Evolutionary conservation across 1,140 invertebrate species (phyloP), one percentile per base, ranked within the genome.

Genomic region (Drosophila pectinifera): DNA sequence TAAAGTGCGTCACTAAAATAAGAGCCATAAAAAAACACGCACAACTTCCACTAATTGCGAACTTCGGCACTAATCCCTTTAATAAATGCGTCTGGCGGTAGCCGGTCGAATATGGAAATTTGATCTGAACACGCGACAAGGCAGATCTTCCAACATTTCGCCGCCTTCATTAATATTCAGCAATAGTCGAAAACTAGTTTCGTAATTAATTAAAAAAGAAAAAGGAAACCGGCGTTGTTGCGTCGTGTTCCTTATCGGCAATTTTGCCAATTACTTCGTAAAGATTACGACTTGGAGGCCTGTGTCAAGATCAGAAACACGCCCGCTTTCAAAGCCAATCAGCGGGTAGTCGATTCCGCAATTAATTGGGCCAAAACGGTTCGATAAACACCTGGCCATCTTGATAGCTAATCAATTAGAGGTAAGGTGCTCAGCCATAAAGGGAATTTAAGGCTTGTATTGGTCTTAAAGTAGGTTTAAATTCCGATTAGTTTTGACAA

Each of bases 231-330:
- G 49, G 31, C 55, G 36, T 42, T 62, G 28, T 24, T 28, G 39
- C 20, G 22, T 20, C 16, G 61, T 34, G 18, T 45, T 57, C 59
- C 57, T 67, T 75, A 76, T 75, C 72, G 54, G 13, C 43, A 54
- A 65, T 67, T 75, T 72, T 53, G 45, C 45, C 73, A 76, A 76
- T 76, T 76, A 64, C 41, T 46, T 26, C 18, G 18, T 13, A 45
- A 31, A 75, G 51, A 74, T 56, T 24, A 75, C 38, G 39, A 34
- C 20, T 34, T 20, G 57, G 38, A 41, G 73, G 73, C 68, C 78
- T 78, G 51, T 72, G 74, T 62, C 83, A 88, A 82, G 82, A 78
- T 61, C 78, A 55, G 41, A 39, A 48, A 67, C 81, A 85, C 81
- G 56, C 73, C 81, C 67, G 64, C 54, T 63, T 73, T 28, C 39